Evolutionary conservation across 2,113 vertebrate species (phyloP), one percentile per base, ranked within the genome.

Genomic region (Odontesthes bonariensis): DNA sequence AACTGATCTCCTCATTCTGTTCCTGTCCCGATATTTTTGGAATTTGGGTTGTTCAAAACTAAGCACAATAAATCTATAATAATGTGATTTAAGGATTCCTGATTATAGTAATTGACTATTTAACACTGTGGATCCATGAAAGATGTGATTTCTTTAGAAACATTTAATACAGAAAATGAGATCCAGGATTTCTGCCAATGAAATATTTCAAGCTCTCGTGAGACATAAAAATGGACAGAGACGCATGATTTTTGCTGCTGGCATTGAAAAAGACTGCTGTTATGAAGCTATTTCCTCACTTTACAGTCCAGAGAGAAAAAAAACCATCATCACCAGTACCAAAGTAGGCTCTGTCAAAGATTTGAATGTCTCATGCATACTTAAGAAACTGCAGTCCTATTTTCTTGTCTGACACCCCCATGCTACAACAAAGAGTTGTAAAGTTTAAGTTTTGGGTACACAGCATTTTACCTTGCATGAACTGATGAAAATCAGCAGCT

Each of bases 381-480:
- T 49, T 49, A 62, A 8, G 35, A 38, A 38, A 38, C 10, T 8
- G 1, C 10, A 8, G 35, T 38, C 35, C 2, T 38, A 8, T 38
- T 10, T 38, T 2, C 35, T 38, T 38, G 10, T 38, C 35, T 38
- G 35, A 38, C 35, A 38, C 1, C 27, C 27, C 35, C 35, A 38
- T 38, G 35, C 35, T 38, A 38, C 35, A 8, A 38, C 10, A 38
- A 38, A 38, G 35, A 38, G 35, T 10, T 38, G 35, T 38, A 38
- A 38, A 46, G 17, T 46, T 20, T 7, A 31, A n/a, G 14, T 22
- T n/a, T n/a, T n/a, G 5, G 2, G 49, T 8, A 16, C 8, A 32
- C 2, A 6, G 53, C 23, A 16, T 73, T 17, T 74, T 86, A 87
- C 86, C 89, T 77, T 38, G 74, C 76, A 81, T 7, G 61, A 78